These are phyloP conservation scores for Triplophysa siluroides DNA, from an alignment of 2,113 vertebrate species.

Conservation along the genomic window DNA sequence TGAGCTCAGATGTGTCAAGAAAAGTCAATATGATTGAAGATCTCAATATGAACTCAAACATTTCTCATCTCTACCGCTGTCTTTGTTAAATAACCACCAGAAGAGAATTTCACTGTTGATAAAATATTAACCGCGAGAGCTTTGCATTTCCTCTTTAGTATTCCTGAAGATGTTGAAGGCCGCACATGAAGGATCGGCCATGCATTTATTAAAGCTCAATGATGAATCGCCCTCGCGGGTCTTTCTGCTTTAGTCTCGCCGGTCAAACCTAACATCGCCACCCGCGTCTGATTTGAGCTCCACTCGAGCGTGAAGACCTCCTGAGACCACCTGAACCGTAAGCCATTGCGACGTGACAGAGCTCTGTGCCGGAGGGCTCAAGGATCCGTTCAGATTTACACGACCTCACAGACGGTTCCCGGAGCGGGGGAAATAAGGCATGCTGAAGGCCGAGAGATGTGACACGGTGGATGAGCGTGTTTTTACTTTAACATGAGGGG, in stretches of 20 bases:
- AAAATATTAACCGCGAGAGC: too few species aligned
- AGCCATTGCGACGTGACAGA: too few species aligned
- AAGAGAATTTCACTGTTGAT: too few species aligned
- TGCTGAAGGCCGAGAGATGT: conserved; percentile 19
- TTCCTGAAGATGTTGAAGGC: conserved; percentile 12
- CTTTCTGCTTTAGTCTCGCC: background rate
- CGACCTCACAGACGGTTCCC: conserved; percentile 14
- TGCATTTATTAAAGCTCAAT: conserved; percentile 30
- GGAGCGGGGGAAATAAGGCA: conserved; percentile 15
- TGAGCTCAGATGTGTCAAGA: too few species aligned
- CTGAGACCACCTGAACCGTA: conserved; percentile 21
- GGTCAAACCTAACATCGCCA: conserved; percentile 4
- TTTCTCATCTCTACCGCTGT: too few species aligned
- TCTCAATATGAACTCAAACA: too few species aligned
- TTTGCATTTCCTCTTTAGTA: too few species aligned
- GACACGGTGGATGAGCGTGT: conserved; percentile 8
- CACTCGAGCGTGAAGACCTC: conserved; percentile 37
- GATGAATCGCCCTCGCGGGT: conserved; percentile 49
- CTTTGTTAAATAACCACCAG: too few species aligned
- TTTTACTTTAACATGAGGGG: background rate
- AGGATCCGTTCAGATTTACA: conserved; percentile 47
- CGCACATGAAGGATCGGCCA: conserved; percentile 8
- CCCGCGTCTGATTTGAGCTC: conserved; percentile 27
- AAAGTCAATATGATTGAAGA: too few species aligned
- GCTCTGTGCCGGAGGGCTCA: background rate